Evolutionary conservation across 2,888 invertebrate species (phyloP).

Genomic region (Mystacides longicornis): DNA sequence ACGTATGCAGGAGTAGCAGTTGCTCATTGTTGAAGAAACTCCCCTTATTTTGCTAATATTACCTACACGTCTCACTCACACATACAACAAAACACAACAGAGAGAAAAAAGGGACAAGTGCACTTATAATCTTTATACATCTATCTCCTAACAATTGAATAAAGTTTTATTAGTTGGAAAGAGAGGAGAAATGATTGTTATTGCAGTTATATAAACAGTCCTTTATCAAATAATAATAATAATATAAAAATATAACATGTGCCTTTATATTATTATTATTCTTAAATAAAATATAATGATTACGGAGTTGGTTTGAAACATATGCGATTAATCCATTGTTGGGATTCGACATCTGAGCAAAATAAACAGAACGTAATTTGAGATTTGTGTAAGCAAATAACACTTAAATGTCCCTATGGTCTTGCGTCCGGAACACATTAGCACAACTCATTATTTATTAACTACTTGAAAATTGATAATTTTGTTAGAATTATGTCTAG

Average conservation of each 20-base stretch:
- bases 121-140: not conserved
- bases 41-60: not conserved
- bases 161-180: not conserved
- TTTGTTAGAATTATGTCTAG: too few relatives aligned
- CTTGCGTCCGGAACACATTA: too few relatives aligned
- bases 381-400: too few relatives aligned
- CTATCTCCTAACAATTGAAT: not conserved
- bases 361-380: not conserved
- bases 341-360: not conserved
- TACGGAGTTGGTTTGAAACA: not conserved
- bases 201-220: not conserved
- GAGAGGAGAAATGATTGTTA: not conserved
- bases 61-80: too few relatives aligned
- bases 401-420: too few relatives aligned
- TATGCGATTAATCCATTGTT: conserved; percentile 2
- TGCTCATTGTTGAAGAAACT: not conserved
- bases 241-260: not conserved
- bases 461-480: too few relatives aligned
- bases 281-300: not conserved
- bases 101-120: not conserved
- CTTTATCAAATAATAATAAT: not conserved
- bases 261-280: not conserved
- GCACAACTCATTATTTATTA: too few relatives aligned
- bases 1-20: not conserved
- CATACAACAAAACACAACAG: not conserved